Evolutionary conservation across 2,113 vertebrate species (phyloP).

Genomic region (Myiopsitta monachus): DNA sequence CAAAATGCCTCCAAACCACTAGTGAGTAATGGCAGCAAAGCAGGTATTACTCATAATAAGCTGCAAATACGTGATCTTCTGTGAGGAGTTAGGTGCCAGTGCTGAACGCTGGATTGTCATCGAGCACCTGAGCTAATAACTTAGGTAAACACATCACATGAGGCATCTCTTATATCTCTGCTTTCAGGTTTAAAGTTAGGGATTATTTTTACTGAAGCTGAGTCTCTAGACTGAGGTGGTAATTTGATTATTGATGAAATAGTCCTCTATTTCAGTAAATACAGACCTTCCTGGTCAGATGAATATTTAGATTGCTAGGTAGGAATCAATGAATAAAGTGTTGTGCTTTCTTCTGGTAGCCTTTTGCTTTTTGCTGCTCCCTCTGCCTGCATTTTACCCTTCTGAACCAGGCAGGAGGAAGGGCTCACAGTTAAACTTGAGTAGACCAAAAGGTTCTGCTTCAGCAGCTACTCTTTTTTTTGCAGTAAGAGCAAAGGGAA

Average conservation of each 20-base stretch:
- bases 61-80: neutral
- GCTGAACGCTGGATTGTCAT: neutral
- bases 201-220: neutral
- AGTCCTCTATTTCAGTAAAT: neutral
- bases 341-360: neutral
- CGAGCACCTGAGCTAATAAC: neutral
- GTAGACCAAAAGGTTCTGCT: neutral
- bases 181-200: neutral
- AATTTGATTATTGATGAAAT: neutral
- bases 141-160: neutral
- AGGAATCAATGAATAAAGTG: neutral
- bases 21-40: neutral
- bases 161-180: neutral
- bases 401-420: neutral
- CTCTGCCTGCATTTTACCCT: neutral
- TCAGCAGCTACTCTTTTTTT: neutral
- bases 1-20: neutral
- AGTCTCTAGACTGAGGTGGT: neutral
- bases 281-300: accelerated
- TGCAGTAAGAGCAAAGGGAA: neutral
- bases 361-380: neutral
- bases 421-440: neutral
- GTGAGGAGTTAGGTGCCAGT: neutral
- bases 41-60: neutral
- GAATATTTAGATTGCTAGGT: neutral